These are phyloP conservation scores for Condylostylus longicornis DNA, from an alignment of 1,140 invertebrate species.

Conservation along the genomic window DNA sequence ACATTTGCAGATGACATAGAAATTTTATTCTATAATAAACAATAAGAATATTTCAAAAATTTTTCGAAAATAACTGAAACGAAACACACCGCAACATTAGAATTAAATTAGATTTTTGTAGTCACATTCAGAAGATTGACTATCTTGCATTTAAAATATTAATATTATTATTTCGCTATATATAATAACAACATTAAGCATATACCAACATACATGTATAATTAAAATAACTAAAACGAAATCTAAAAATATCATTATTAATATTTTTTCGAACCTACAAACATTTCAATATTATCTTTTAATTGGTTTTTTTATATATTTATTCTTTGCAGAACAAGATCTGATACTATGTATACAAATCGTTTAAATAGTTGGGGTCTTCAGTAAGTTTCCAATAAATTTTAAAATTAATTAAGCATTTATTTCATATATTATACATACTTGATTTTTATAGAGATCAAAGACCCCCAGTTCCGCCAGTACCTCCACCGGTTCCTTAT, in stretches of 20 bases:
- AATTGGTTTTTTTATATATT: background rate
- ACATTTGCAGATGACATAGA: no score
- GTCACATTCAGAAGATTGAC: no score
- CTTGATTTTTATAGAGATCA: no score
- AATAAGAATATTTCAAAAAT: no score
- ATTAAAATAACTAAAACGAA: background rate
- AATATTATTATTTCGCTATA: background rate
- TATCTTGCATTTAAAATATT: background rate
- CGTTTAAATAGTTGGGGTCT: background rate
- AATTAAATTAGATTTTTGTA: no score
- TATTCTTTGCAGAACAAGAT: background rate
- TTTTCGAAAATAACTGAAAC: no score
- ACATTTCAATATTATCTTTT: no score
- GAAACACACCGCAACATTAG: no score
- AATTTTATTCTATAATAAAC: no score
- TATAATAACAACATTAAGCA: background rate
- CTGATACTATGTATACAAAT: background rate
- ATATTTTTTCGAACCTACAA: no score
- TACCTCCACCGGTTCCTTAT: no score
- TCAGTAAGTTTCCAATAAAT: background rate
- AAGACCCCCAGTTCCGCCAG: no score
- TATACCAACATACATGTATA: background rate
- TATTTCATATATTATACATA: conserved; percentile 6
- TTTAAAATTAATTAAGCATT: background rate
- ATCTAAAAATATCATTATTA: background rate